Conservation (phyloP, 2,113 vertebrate species). For the Miniopterus natalensis region DNA sequence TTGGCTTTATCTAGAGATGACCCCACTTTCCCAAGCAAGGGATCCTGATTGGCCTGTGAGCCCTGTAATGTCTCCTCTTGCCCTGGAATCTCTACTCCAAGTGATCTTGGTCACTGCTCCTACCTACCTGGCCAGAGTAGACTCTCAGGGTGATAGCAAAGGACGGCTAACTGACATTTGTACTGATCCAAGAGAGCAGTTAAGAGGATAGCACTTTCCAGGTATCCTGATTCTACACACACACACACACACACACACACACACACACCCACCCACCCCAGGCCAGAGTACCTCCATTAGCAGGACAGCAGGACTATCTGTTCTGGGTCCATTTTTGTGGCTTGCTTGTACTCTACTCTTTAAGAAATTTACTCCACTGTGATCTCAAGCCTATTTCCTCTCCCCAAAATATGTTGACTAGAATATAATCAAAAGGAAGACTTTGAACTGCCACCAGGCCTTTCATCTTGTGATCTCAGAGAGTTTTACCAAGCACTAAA, state of each 20-base stretch:
- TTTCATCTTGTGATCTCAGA: slow-evolving; percentile 81
- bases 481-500: slow-evolving; percentile 72
- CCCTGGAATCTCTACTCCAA: not conserved
- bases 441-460: slow-evolving; percentile 77
- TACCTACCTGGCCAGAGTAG: not conserved
- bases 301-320: not conserved
- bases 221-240: not conserved
- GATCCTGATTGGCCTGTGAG: not conserved
- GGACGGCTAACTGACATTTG: not conserved
- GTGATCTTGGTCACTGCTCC: not conserved
- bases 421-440: slow-evolving; percentile 79
- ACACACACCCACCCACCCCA: not conserved
- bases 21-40: not conserved
- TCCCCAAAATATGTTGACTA: slow-evolving; percentile 62
- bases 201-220: not conserved
- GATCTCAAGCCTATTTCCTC: slow-evolving; percentile 72
- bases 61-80: not conserved
- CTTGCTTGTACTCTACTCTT: not conserved
- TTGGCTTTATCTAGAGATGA: not conserved
- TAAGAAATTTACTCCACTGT: slow-evolving; percentile 69
- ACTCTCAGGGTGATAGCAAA: not conserved
- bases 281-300: not conserved
- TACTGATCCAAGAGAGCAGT: not conserved
- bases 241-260: not conserved
- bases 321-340: not conserved